phyloP scores from a whole-genome alignment of 2,888 invertebrate genomes.

The Lordiphosa fenestrarum region DNA sequence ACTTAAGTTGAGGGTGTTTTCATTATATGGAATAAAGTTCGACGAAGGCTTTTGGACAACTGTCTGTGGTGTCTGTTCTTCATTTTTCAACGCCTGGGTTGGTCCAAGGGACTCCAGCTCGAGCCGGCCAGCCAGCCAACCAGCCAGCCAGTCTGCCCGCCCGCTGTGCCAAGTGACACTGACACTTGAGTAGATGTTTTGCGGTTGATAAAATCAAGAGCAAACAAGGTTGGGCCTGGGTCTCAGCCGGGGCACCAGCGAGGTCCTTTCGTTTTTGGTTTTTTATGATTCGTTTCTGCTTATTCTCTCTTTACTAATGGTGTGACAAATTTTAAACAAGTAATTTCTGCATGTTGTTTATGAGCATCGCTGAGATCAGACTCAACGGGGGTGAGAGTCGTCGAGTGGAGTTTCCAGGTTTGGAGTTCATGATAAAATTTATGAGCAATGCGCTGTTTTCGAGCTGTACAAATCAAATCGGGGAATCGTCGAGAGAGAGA shows the following conservation, averaged over 20 bases:
- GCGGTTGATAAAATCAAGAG: conserved; percentile 77
- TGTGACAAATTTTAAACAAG: conserved; percentile 77
- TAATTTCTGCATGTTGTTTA: conserved; percentile 76
- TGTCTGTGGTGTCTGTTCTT: conserved; percentile 63
- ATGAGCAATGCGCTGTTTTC: conserved; percentile 62
- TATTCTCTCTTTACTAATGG: conserved; percentile 69
- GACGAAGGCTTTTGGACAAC: conserved; percentile 53
- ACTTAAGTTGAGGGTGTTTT: conserved; percentile 79
- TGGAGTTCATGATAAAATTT: conserved; percentile 73
- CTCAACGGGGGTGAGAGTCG: conserved; percentile 53
- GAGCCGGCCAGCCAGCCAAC: conserved; percentile 43
- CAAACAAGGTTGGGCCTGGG: conserved; percentile 52
- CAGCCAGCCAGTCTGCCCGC: conserved; percentile 60
- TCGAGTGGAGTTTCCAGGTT: conserved; percentile 31
- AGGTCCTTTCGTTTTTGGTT: conserved; percentile 66
- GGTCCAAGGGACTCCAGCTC: conserved; percentile 39
- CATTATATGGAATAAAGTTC: conserved; percentile 72
- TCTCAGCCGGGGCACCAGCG: conserved; percentile 38
- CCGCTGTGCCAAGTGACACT: conserved; percentile 77
- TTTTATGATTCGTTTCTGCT: conserved; percentile 28
- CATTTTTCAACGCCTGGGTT: conserved; percentile 70
- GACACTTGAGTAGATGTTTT: conserved; percentile 77
- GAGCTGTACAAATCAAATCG: conserved; percentile 29
- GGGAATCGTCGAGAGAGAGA: neutral
- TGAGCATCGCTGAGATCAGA: conserved; percentile 62